Evolutionary conservation across 2,113 vertebrate genomes (phyloP), one percentile per base, ranked within the genome.

Genomic region (Rhinoptilus africanus): DNA sequence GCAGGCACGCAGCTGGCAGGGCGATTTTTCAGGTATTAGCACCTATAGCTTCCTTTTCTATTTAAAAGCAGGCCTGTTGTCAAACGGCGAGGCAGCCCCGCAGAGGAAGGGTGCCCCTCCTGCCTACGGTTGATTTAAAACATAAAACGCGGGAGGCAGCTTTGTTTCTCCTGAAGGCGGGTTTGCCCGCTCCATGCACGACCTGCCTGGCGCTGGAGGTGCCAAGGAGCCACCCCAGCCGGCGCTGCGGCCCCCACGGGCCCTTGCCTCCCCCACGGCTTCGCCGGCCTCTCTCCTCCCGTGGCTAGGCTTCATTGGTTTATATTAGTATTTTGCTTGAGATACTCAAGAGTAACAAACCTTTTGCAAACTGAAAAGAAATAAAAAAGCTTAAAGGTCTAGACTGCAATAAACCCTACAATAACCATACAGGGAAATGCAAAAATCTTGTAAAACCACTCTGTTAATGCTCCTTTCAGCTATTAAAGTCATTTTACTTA

Each of bases 231-330:
- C 16, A 6, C 8, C 21, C 2, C 60, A 35, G 32, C 17, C 35
- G 28, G 9, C 2, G 2, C 34, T 23, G 34, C 1, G 1, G 47
- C n/a, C 39, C 15, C 22, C 10, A 15, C 2, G 1, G 15, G 8
- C 50, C 60, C 22, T 27, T 22, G 53, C 43, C 5, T 22, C 34
- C 27, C 7, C 54, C 13, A 10, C 8, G 1, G 47, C 24, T 47
- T 47, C 3, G 1, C n/a, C 7, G 5, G 48, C 13, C 71, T 39
- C 45, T 35, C 56, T 39, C 63, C 47, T 68, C 9, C 0, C 3
- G 1, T 21, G 30, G 41, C 34, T 34, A 30, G 48, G 56, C 34
- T 45, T 53, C 9, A 2, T 8, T 54, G 15, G 34, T 76, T 53
- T 37, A 47, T 53, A 11, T 27, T 27, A 34, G 15, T 9, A 21